A percentile compares a stretch with the other conserved stretches of the same genome.
Evolutionary conservation across 2,888 invertebrate genomes (phyloP).

Genomic region (Tetrapedia diversipes): DNA sequence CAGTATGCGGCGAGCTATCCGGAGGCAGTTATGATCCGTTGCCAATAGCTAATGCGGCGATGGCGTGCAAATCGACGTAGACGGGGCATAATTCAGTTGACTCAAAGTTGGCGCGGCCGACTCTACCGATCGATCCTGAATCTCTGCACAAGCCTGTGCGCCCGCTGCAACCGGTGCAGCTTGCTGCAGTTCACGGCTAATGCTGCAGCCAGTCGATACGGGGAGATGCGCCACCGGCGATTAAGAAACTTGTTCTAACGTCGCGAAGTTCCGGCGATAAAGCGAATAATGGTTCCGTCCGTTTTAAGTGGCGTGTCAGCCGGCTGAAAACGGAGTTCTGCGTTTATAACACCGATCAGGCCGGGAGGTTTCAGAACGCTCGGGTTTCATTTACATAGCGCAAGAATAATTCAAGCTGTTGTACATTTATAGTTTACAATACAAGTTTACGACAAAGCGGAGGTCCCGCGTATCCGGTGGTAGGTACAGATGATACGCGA

Average conservation of each 20-base stretch:
- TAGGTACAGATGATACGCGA: too few relatives aligned
- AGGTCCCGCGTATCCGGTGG: too few relatives aligned
- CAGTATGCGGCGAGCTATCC: slow-evolving; percentile 72
- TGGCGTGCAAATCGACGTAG: slow-evolving; percentile 77
- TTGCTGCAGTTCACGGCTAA: slow-evolving; percentile 41
- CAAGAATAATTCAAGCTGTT: not conserved
- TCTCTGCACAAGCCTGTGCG: slow-evolving; percentile 61
- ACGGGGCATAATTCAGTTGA: slow-evolving; percentile 76
- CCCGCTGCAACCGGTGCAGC: slow-evolving; percentile 48
- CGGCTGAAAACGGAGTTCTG: not conserved
- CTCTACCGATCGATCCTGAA: slow-evolving; percentile 71
- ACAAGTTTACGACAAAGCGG: too few relatives aligned
- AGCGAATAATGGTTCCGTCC: slow-evolving; percentile 33
- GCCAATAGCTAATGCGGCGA: slow-evolving; percentile 77
- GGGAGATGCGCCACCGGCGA: slow-evolving; percentile 44
- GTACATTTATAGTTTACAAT: too few relatives aligned
- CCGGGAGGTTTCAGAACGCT: not conserved
- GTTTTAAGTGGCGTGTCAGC: slow-evolving; percentile 15
- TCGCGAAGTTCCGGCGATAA: slow-evolving; percentile 48
- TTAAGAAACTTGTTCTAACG: slow-evolving; percentile 49
- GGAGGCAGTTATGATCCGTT: slow-evolving; percentile 77
- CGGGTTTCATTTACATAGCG: not conserved
- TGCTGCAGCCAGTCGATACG: slow-evolving; percentile 45
- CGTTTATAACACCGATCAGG: too few relatives aligned
- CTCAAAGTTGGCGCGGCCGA: slow-evolving; percentile 71